Evolutionary conservation across 2,797 vertebrate species (phyloP).

Genomic region (Varecia variegata): DNA sequence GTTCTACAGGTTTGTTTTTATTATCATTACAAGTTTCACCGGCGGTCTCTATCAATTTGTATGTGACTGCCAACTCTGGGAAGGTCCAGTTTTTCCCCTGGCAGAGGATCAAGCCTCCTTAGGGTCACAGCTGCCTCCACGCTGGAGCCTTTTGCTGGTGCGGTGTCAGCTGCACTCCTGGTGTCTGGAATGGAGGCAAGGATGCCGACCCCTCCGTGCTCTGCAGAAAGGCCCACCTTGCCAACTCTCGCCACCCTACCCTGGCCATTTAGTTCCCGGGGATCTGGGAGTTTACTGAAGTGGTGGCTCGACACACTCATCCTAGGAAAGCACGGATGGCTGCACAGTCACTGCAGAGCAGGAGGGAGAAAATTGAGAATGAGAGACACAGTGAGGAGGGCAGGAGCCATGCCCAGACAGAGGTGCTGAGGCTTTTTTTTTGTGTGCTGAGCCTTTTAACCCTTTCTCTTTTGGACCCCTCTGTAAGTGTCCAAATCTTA

Average conservation of each 20-base stretch:
- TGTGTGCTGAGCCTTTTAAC: not conserved
- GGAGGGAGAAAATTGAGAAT: not conserved
- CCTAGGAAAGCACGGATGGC: rapidly evolving
- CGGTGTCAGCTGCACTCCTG: slow-evolving; percentile 40
- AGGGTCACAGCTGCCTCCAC: slow-evolving; percentile 48
- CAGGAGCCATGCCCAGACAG: rapidly evolving
- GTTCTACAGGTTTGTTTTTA: not conserved
- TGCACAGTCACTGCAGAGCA: not conserved
- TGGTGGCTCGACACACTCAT: not conserved
- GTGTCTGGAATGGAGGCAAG: not conserved
- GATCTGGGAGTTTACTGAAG: not conserved
- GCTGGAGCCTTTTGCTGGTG: slow-evolving; percentile 61
- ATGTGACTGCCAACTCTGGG: not conserved
- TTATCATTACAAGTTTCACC: slow-evolving; percentile 19
- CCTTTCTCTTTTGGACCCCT: not conserved
- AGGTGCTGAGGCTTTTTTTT: not conserved
- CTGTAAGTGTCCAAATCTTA: slow-evolving; percentile 46
- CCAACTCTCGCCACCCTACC: not conserved
- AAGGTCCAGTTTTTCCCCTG: slow-evolving; percentile 27
- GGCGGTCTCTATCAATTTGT: slow-evolving; percentile 16
- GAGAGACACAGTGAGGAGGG: rapidly evolving
- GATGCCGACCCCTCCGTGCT: not conserved
- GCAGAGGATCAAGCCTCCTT: slow-evolving; percentile 39
- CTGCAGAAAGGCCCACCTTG: not conserved
- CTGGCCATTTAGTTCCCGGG: not conserved